Base-by-base conservation (phyloP, 1,140 invertebrate genomes). In the Eupeodes corollae region DNA sequence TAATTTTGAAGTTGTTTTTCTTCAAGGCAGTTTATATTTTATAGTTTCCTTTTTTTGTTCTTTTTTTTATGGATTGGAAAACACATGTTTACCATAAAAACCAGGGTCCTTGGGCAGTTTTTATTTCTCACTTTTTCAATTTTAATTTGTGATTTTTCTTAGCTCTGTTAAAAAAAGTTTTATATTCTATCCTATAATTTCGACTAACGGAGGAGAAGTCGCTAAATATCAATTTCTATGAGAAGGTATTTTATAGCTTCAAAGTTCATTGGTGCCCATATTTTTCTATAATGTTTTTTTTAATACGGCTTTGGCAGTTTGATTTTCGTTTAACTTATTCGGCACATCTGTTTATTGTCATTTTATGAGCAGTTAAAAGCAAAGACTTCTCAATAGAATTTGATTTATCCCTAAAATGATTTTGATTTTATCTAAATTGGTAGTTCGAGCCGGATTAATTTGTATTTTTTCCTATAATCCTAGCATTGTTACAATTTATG, bases 191-290 rank as follows among this genome's bases (percentile, higher is more conserved):
- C 21, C 21, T 26, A 33, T 55, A 57, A 52, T 46, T 47, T 55
- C 62, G 64, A 69, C 68, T 67, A 67, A 65, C 67, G 69, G 68
- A 70, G 68, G 68, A 70, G 69, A 67, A 68, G 68, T 67, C 59
- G 57, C 59, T 60, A 56, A 11, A n/a, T 19, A 38, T 38, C 35
- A 44, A 32, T 21, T 43, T 52, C 21, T 26, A 26, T 26, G 8
- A 26, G 8, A 26, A 26, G 8, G 8, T 26, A 3, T 26, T 26
- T 18, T 26, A 11, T 42, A 41, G 3, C 2, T 18, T 26, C 13
- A 35, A 35, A 35, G 14, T 5, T n/a, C 34, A 18, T 19, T 37
- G 33, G 34, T 32, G n/a, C 13, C 19, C 5, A 14, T 44, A 5
- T 26, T 31, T 44, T 12, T 41, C 16, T 12, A 19, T 19, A 13